Evolutionary conservation across 2,113 vertebrate species (phyloP).

Genomic region (Oenanthe oenanthe): DNA sequence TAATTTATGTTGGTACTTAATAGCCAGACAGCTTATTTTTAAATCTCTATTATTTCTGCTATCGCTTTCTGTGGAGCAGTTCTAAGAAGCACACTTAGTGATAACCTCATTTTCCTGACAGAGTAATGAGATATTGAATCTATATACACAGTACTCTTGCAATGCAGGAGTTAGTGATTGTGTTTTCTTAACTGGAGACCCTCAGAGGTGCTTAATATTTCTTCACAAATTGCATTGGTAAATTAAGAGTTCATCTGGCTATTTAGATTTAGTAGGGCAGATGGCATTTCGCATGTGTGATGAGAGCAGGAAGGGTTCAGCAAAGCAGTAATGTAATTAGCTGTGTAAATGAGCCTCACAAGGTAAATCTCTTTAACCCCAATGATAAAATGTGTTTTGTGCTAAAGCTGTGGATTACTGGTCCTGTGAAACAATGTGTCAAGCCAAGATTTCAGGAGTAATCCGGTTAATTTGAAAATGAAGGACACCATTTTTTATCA

Average conservation of each 20-base stretch:
- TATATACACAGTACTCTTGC: background rate
- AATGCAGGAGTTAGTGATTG: background rate
- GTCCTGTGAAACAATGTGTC: slow-evolving; percentile 45
- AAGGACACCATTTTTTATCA: background rate
- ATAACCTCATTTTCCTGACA: background rate
- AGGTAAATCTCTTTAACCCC: slow-evolving; percentile 66
- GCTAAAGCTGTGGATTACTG: slow-evolving; percentile 59
- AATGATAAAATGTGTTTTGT: slow-evolving; percentile 48
- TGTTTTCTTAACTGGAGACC: background rate
- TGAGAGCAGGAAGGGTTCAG: slow-evolving; percentile 20
- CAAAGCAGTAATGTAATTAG: slow-evolving; percentile 58
- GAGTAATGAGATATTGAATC: background rate
- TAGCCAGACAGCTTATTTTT: background rate
- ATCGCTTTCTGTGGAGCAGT: background rate
- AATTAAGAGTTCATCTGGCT: slow-evolving; percentile 20
- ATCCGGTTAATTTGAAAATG: slow-evolving; percentile 48
- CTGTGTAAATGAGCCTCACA: slow-evolving; percentile 22
- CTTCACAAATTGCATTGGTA: background rate
- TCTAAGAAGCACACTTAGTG: background rate
- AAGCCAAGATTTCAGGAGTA: background rate
- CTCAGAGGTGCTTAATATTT: slow-evolving; percentile 37
- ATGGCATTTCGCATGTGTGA: background rate
- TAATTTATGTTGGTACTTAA: slow-evolving; percentile 18
- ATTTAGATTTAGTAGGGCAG: slow-evolving; percentile 38
- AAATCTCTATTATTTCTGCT: slow-evolving; percentile 18